Conservation (phyloP, 2,888 invertebrate genomes). For the Aleiodes leptofemur region DNA sequence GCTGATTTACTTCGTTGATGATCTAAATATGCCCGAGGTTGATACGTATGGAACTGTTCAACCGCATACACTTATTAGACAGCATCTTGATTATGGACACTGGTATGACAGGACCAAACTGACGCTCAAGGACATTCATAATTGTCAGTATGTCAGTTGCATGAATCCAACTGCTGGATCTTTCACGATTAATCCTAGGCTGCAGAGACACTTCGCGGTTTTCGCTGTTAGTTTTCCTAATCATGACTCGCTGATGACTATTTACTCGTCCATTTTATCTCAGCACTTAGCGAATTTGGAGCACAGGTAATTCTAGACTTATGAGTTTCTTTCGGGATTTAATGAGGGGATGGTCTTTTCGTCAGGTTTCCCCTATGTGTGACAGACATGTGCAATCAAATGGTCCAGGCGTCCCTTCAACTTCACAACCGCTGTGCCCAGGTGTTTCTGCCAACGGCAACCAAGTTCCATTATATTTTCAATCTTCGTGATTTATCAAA, state of each 20-base stretch:
- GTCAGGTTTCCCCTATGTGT: constrained; percentile 68
- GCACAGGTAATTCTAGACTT: constrained; percentile 79
- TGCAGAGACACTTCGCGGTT: constrained; percentile 93
- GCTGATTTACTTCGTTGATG: constrained; percentile 96
- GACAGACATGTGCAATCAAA: constrained; percentile 75
- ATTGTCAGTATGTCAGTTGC: constrained; percentile 97
- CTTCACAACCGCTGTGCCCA: constrained; percentile 91
- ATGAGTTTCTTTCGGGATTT: neutral
- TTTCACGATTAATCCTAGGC: constrained; percentile 95
- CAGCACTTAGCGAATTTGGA: constrained; percentile 91
- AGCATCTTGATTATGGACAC: constrained; percentile 96
- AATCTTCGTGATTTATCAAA: constrained; percentile 96
- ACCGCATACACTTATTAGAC: constrained; percentile 95
- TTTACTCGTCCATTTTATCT: constrained; percentile 91
- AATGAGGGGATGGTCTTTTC: constrained; percentile 26
- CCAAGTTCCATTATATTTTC: constrained; percentile 98
- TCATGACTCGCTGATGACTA: constrained; percentile 88
- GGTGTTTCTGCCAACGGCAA: constrained; percentile 95
- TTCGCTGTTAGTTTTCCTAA: constrained; percentile 91
- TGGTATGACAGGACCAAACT: constrained; percentile 96
- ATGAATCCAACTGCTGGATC: constrained; percentile 99
- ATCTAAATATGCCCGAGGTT: constrained; percentile 98
- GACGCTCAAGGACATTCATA: constrained; percentile 94
- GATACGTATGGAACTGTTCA: constrained; percentile 95
- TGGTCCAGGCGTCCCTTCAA: constrained; percentile 89